Base-by-base conservation (phyloP, 2,888 invertebrate genomes). In the Pristionchus fissidentatus region DNA sequence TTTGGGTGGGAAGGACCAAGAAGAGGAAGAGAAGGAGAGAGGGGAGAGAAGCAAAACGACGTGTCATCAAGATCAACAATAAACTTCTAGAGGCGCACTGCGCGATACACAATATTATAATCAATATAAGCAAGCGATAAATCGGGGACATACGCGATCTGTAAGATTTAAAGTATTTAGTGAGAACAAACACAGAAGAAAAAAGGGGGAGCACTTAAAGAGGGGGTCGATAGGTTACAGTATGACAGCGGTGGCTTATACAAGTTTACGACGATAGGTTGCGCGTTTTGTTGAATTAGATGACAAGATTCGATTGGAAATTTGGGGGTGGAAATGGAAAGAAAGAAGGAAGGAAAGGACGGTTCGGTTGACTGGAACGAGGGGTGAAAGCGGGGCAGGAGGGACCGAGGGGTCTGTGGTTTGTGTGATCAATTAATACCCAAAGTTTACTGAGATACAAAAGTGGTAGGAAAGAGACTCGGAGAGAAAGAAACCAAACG, bases 1-100 rank as follows among this genome's bases (percentile, higher is more conserved):
- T 15, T 35, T 22, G 41, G 41, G 19, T 13, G 7, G 2, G 62
- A 15, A 7, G 29, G 35, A 29, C 3, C 4, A 38, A 41, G 38
- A 19, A 38, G 22, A 29, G 43, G 46, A 46, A 73, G 46, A 73
- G n/a, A 73, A 46, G 46, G 43, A 43, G 43, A 43, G 66, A 66
- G 32, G 38, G 66, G 19, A 41, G 7, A n/a, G 26, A 46, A 73
- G 35, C 73, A 46, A 73, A 73, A 46, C 43, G 73, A 46, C 73
- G 73, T 70, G 70, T 46, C 73, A 73, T 73, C 73, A 49, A 49
- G 41, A 73, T 46, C 73, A 73, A 73, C 73, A 73, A 73, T 19
- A 73, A 73, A 73, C 73, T 73, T 73, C 73, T 73, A 73, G 46
- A 73, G 46, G 73, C 73, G 73, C 73, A 73, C 73, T 73, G 73